These are phyloP conservation scores for Balearica regulorum DNA, from an alignment of 2,797 vertebrate species.

Conservation along the genomic window DNA sequence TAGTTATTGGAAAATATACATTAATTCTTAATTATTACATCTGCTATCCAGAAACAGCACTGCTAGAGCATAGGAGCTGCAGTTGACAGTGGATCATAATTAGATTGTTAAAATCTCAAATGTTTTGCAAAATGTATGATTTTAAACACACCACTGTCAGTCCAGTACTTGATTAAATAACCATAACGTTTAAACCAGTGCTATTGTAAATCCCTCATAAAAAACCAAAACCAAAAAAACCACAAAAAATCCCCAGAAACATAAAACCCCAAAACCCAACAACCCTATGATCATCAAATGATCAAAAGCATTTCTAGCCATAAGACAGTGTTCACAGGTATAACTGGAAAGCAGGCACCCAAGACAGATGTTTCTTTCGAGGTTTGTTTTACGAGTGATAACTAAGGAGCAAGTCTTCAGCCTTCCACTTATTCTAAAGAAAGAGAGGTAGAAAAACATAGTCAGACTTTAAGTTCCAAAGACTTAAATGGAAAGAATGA, in stretches of 20 bases:
- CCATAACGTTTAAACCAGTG: not conserved
- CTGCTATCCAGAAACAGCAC: not conserved
- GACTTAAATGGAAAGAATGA: too few species aligned
- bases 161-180: not conserved
- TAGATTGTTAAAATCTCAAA: not conserved
- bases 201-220: not conserved
- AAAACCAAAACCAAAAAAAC: not conserved
- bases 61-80: not conserved
- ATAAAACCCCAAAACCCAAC: not conserved
- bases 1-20: not conserved
- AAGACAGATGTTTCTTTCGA: not conserved
- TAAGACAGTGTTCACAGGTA: not conserved
- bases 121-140: not conserved
- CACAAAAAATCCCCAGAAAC: fast-evolving
- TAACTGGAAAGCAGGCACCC: not conserved
- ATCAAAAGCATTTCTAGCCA: not conserved
- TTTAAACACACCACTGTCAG: not conserved
- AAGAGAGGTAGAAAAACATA: not conserved
- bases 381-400: not conserved
- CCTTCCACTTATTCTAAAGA: not conserved
- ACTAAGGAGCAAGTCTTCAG: not conserved
- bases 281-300: not conserved
- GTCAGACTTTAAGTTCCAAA: not conserved
- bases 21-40: not conserved
- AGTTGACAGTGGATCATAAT: not conserved